These are phyloP conservation scores for Sthenelais limicola DNA, from an alignment of 2,888 invertebrate genomes.

Conservation along the genomic window DNA sequence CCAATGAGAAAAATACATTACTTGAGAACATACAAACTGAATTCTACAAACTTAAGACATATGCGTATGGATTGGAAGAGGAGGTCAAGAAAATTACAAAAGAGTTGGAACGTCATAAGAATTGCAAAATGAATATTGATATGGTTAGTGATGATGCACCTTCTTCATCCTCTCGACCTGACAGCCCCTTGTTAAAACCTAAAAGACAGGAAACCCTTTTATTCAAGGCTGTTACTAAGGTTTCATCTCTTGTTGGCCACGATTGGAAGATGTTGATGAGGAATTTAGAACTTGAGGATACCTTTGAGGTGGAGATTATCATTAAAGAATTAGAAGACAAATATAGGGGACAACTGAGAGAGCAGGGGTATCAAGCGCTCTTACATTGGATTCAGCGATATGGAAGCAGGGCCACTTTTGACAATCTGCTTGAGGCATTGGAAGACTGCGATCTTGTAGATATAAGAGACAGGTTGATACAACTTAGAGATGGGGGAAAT, in stretches of 20 bases:
- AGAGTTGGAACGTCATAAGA: conserved; percentile 8
- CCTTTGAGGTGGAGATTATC: conserved; percentile 6
- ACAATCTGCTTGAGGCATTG: too few relatives aligned
- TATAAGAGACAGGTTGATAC: too few relatives aligned
- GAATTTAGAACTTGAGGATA: not conserved
- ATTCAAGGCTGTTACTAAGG: not conserved
- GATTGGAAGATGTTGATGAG: conserved; percentile 13
- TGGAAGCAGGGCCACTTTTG: not conserved
- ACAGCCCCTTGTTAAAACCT: not conserved
- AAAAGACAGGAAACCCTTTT: conserved; percentile 2
- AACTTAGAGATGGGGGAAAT: too few relatives aligned
- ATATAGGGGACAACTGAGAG: conserved; percentile 16
- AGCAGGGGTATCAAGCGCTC: conserved; percentile 25
- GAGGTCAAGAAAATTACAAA: not conserved
- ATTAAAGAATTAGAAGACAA: conserved; percentile 13
- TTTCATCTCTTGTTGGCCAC: conserved; percentile 5
- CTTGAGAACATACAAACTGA: not conserved
- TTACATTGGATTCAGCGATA: not conserved
- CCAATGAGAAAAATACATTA: too few relatives aligned
- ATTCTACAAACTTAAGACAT: conserved; percentile 13
- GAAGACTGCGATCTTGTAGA: not conserved
- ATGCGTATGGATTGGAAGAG: not conserved
- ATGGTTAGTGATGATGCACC: not conserved
- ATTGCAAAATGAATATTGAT: conserved; percentile 8
- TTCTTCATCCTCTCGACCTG: not conserved